Base-by-base conservation (phyloP, 2,113 vertebrate genomes). In the Narcine bancroftii region DNA sequence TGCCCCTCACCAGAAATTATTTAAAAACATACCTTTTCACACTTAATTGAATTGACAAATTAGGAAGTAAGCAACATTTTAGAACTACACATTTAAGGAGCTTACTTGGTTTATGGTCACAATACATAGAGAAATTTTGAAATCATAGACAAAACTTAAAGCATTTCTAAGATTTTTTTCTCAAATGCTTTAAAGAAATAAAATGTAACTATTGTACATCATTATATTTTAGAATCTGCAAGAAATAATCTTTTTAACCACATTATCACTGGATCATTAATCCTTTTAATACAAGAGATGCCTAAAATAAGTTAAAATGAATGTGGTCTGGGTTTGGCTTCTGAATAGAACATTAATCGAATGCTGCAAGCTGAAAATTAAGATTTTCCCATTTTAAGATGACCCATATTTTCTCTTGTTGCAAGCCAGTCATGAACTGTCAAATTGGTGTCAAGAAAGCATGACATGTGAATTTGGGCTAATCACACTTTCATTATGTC, bases 221-320 rank as follows among this genome's bases (percentile, higher is more conserved):
- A 45, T 89, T 89, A 69, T 65, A 89, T 66, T 89, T 89, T 89
- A 56, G 24, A 33, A 56, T n/a, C 33, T 85, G 26, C 50, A 85
- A 85, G 47, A n/a, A 56, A 85, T 56, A 17, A n/a, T 56, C 81
- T 89, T 89, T 89, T 29, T 66, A 66, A 45, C 60, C 60, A 45
- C 24, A 89, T 89, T 89, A 89, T 89, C 39, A 39, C 87, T 42
- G 39, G 36, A 89, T 89, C 87, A 89, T 66, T 89, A 29, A 66
- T 89, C 63, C 3, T 29, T 89, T 91, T 69, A 83, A 83, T 83
- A 53, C 47, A 69, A 91, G 63, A 33, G 26, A 47, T 91, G 60
- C 89, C 36, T 91, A 69, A 91, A 65, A 91, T 69, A 91, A 91
- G 39, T 91, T 91, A 29, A 69, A 91, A 91, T 65, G 60, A 91